Conservation (phyloP, 2,113 vertebrate genomes). For the Aythya baeri region DNA sequence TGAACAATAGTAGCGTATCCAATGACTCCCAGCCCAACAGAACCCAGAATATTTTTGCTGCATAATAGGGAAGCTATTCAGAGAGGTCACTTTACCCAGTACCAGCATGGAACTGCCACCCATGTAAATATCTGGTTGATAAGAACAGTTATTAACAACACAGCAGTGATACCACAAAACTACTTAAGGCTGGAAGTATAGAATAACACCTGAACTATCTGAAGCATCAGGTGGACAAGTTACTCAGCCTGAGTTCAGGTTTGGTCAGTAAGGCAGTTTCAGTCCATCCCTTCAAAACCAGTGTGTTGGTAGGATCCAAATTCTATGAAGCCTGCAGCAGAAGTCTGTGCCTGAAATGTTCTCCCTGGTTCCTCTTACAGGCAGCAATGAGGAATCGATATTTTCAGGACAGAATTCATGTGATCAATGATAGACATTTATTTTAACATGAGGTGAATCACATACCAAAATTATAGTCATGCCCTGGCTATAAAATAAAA, state of each 20-base stretch:
- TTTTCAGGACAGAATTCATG: neutral
- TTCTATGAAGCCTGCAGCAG: neutral
- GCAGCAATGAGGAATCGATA: neutral
- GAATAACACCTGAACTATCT: neutral
- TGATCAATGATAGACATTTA: neutral
- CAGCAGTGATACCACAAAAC: neutral
- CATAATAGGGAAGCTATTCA: neutral
- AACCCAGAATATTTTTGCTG: neutral
- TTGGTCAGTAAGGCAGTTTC: neutral
- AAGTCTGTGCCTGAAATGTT: neutral
- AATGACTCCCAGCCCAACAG: neutral
- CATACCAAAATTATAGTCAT: neutral
- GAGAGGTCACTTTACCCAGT: neutral
- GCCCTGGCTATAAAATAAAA: neutral
- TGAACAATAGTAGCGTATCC: neutral
- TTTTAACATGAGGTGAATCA: neutral
- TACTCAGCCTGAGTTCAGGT: neutral
- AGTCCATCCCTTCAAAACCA: neutral
- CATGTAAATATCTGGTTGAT: neutral
- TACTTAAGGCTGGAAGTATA: neutral
- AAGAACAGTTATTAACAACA: neutral
- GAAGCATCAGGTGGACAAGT: neutral
- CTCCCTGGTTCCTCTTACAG: neutral
- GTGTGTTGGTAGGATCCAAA: neutral
- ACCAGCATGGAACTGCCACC: neutral